phyloP scores from a whole-genome alignment of 1,140 invertebrate species.

The Drosophila aff. region DNA sequence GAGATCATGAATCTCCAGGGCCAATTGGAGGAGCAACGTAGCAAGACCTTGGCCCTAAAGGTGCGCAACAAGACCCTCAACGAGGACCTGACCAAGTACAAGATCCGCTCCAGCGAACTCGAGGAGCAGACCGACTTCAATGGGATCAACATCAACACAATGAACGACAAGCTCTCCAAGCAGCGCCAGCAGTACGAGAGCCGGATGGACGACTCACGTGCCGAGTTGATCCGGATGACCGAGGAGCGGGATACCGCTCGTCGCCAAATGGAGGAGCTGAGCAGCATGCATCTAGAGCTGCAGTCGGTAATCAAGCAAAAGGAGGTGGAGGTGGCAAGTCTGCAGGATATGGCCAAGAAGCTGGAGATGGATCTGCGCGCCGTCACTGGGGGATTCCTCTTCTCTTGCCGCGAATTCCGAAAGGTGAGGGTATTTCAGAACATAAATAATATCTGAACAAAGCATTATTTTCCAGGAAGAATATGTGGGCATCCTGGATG shows the following conservation, averaged over 20 bases:
- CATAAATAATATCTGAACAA: background rate
- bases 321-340: conserved; percentile 34
- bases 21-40: conserved; percentile 85
- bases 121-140: conserved; percentile 71
- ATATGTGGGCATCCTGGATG: conserved; percentile 82
- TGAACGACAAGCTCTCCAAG: conserved; percentile 69
- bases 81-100: conserved; percentile 73
- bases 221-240: conserved; percentile 85
- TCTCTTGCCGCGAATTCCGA: conserved; percentile 79
- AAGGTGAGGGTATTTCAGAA: conserved; percentile 44
- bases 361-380: conserved; percentile 77
- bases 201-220: conserved; percentile 86
- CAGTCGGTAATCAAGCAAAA: conserved; percentile 48
- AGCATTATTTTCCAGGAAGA: conserved; percentile 50
- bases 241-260: conserved; percentile 58
- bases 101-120: conserved; percentile 57
- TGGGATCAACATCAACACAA: conserved; percentile 55
- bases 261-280: conserved; percentile 64
- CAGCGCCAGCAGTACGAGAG: conserved; percentile 72
- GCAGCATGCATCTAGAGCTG: conserved; percentile 67
- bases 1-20: conserved; percentile 85
- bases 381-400: conserved; percentile 75
- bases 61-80: conserved; percentile 80
- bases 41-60: conserved; percentile 70
- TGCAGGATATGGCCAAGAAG: conserved; percentile 59